Percentiles rank a stretch among this genome's conserved stretches.
phyloP scores from a whole-genome alignment of 2,888 invertebrate genomes.

The Malthinus flaveolus region DNA sequence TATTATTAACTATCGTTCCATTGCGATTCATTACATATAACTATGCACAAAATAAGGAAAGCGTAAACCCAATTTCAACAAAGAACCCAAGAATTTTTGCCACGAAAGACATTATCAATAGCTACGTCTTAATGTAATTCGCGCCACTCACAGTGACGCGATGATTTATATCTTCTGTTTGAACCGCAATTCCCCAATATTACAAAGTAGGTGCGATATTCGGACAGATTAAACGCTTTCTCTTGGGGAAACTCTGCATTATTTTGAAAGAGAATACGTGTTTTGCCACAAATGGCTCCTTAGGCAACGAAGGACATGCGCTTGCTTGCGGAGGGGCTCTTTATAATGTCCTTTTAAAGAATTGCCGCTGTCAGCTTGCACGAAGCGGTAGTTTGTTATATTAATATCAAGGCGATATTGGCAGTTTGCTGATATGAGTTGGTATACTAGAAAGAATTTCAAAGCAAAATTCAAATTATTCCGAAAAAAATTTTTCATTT shows the following conservation, averaged over 20 bases:
- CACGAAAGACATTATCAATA: conserved; percentile 38
- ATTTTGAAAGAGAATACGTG: conserved; percentile 30
- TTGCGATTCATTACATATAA: conserved; percentile 18
- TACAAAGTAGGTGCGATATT: conserved; percentile 34
- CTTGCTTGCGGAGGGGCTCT: conserved; percentile 15
- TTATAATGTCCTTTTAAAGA: conserved; percentile 22
- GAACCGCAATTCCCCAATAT: conserved; percentile 36
- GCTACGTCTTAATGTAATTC: conserved; percentile 39
- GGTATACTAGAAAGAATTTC: neutral
- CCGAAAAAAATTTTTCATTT: too few relatives aligned
- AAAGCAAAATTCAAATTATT: neutral
- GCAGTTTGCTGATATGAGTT: conserved; percentile 5
- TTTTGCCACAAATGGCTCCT: conserved; percentile 28
- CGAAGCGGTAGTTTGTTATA: conserved; percentile 20
- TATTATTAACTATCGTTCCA: conserved; percentile 17
- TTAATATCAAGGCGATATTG: conserved; percentile 20
- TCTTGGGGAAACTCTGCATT: conserved; percentile 26
- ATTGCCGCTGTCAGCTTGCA: conserved; percentile 24
- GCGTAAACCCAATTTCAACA: conserved; percentile 15
- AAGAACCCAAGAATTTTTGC: conserved; percentile 17
- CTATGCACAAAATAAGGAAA: neutral
- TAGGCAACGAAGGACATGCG: conserved; percentile 22
- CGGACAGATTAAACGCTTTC: conserved; percentile 36
- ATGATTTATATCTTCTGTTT: conserved; percentile 42
- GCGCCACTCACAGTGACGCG: conserved; percentile 38